These are phyloP conservation scores for Rhabdomys pumilio DNA, from an alignment of 2,797 vertebrate genomes.

Conservation along the genomic window DNA sequence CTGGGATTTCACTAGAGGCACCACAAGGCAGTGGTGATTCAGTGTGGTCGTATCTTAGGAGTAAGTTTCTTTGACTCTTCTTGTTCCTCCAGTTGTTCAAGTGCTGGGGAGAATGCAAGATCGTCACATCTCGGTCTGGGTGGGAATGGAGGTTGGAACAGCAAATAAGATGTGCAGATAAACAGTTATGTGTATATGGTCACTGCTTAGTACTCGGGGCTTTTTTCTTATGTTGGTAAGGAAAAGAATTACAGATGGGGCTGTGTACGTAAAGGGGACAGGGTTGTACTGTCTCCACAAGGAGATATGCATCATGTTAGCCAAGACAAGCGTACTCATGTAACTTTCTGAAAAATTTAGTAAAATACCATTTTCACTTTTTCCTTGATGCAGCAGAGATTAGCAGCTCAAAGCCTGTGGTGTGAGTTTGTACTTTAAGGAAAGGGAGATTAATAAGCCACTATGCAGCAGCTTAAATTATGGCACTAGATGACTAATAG, in stretches of 20 bases:
- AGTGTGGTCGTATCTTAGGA: neutral
- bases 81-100: constrained; percentile 33
- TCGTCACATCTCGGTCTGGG: neutral
- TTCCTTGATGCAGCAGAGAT: constrained; percentile 47
- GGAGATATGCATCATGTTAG: neutral
- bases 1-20: neutral
- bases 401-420: constrained; percentile 44
- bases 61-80: neutral
- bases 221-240: constrained; percentile 24
- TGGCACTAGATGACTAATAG: constrained; percentile 40
- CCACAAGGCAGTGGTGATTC: neutral
- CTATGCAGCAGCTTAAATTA: constrained; percentile 67
- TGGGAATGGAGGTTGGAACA: neutral
- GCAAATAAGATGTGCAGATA: constrained; percentile 10
- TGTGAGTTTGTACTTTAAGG: constrained; percentile 60
- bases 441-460: constrained; percentile 68
- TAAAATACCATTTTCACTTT: constrained; percentile 12
- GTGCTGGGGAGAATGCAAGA: neutral
- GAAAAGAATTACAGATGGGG: neutral
- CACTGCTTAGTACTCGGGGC: neutral
- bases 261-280: neutral
- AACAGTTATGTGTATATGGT: neutral
- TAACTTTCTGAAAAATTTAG: constrained; percentile 46
- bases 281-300: neutral
- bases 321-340: neutral